Base-by-base conservation (phyloP, 2,113 vertebrate species). In the Tretioscincus oriximinensis region DNA sequence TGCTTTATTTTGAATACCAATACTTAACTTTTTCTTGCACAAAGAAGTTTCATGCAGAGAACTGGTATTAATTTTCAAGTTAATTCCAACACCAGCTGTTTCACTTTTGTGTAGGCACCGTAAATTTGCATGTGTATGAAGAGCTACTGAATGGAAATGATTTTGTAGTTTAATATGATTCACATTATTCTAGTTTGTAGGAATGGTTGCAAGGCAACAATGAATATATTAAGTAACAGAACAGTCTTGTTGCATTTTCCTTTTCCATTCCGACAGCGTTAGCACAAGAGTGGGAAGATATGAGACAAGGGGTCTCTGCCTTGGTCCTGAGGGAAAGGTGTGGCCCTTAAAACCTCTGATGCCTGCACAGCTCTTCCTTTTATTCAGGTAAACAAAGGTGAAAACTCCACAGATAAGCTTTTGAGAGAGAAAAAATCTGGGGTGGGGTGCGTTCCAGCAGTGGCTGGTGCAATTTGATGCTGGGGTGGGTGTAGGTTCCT, bases 41-140 rank as follows among this genome's bases (percentile, higher is more conserved):
- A 74, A 45, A 7, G 67, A 54, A 28, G 49, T 71, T 74, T 81
- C 24, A 29, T 41, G 31, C 26, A 47, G 18, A 47, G 54, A 61
- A 58, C 63, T 66, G 14, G 74, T 66, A 66, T 41, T 66, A 66
- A 28, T 74, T 74, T 80, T 73, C n/a, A 81, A 66, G 16, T 68
- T 81, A 64, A 81, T 67, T 31, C 24, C 24, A 81, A 68, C 49
- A 75, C 35, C 14, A 61, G 31, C 69, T 63, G 28, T 12, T 73
- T 73, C 72, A 77, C 22, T 78, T 78, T 78, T 78, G 65, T 68
- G 21, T 68, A 24, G 64, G 64, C 67, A 28, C 7, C 60, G 26
- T 65, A 68, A 24, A 68, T 49, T 75, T 81, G 64, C 80, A 68
- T 31, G 58, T 74, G 64, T 68, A 81, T 67, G 58, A 68, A 67